Conservation (phyloP, 2,113 vertebrate species). For the Callospermophilus lateralis region DNA sequence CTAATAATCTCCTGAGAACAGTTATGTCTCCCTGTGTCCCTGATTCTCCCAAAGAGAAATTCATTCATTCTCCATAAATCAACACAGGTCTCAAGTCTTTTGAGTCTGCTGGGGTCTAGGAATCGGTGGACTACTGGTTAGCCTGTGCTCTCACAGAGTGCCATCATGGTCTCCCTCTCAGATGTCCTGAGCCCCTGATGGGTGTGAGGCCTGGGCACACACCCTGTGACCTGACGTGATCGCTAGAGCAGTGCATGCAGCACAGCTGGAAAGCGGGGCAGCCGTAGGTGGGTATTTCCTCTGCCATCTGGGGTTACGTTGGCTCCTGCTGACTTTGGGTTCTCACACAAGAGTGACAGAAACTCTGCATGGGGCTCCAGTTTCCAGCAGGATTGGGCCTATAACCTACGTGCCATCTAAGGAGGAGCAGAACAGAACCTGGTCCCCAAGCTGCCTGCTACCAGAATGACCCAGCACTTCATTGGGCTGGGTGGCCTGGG, state of each 20-base stretch:
- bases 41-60: not conserved
- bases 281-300: not conserved
- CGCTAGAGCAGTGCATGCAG: not conserved
- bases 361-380: not conserved
- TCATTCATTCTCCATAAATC: not conserved
- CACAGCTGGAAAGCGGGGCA: not conserved
- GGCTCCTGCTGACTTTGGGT: not conserved
- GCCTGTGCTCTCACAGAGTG: not conserved
- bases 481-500: not conserved
- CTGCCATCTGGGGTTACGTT: not conserved
- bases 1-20: not conserved
- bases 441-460: not conserved
- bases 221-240: not conserved
- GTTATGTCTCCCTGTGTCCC: not conserved
- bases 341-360: not conserved
- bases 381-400: not conserved
- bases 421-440: not conserved
- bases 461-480: not conserved
- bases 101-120: not conserved
- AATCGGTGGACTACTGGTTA: not conserved
- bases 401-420: not conserved
- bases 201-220: not conserved
- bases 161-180: constrained; percentile 54
- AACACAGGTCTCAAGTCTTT: not conserved
- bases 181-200: not conserved